These are phyloP conservation scores for Heliconius himera DNA, from an alignment of 1,140 invertebrate genomes.

Conservation along the genomic window DNA sequence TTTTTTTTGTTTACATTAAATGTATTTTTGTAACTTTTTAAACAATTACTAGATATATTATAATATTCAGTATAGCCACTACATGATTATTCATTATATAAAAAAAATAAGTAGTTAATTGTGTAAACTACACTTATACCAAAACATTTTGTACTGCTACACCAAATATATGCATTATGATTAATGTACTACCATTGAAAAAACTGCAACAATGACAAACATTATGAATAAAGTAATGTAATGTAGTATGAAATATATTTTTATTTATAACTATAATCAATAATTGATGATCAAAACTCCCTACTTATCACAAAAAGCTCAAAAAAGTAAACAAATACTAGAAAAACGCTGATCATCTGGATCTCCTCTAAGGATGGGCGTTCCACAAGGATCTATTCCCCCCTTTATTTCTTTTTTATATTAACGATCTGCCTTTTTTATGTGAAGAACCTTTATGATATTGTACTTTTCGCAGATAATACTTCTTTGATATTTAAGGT, in stretches of 20 bases:
- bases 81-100: not conserved
- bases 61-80: not conserved
- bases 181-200: not conserved
- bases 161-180: not conserved
- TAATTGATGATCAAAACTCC: no score
- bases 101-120: not conserved
- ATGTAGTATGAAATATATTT: not conserved
- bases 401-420: no score
- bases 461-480: no score
- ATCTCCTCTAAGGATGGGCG: no score
- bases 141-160: conserved; percentile 2
- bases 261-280: not conserved
- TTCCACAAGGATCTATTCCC: no score
- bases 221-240: conserved; percentile 6
- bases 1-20: not conserved
- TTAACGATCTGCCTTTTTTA: no score
- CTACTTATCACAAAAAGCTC: no score
- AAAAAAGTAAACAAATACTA: no score
- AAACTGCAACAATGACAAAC: not conserved
- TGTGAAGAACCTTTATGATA: no score
- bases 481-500: no score
- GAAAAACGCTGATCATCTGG: no score
- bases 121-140: not conserved
- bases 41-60: not conserved
- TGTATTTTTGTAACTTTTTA: conserved; percentile 9